Evolutionary conservation across 2,113 vertebrate species (phyloP).

Genomic region (Embiotoca jacksoni): DNA sequence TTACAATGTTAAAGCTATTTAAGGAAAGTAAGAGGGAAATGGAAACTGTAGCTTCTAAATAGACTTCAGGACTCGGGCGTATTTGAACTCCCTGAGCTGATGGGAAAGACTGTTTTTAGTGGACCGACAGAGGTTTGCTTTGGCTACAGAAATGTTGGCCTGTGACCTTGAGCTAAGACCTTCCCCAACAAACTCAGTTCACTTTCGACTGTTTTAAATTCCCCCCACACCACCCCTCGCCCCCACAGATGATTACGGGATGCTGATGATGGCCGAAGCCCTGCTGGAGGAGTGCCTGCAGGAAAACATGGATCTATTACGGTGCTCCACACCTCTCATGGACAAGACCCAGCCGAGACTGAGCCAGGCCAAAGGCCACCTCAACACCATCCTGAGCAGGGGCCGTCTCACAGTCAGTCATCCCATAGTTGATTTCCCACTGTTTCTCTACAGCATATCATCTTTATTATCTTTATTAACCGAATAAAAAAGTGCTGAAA

Average conservation of each 20-base stretch:
- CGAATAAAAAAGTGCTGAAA: no score
- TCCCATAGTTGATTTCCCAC: background rate
- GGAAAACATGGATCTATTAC: conserved; percentile 89
- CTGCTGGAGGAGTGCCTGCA: conserved; percentile 92
- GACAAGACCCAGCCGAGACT: conserved; percentile 90
- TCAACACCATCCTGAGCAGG: conserved; percentile 89
- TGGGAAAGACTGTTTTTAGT: conserved; percentile 50
- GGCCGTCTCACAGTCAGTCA: conserved; percentile 88
- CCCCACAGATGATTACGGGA: conserved; percentile 90
- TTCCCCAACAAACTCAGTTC: background rate
- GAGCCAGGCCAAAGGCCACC: conserved; percentile 86
- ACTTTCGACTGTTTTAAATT: background rate
- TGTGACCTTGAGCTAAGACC: conserved; percentile 24
- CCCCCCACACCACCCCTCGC: background rate
- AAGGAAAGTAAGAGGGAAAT: conserved; percentile 27
- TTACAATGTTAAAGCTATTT: conserved; percentile 37
- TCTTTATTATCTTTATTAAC: background rate
- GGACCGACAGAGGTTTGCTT: conserved; percentile 55
- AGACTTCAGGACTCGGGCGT: conserved; percentile 2
- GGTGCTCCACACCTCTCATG: conserved; percentile 85
- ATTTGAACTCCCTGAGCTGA: conserved; percentile 23
- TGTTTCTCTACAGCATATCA: background rate
- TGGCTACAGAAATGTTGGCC: conserved; percentile 62
- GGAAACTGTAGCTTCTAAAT: conserved; percentile 46
- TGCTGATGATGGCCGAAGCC: conserved; percentile 90